phyloP scores from a whole-genome alignment of 2,888 invertebrate genomes.

The Drosophila emarginata region DNA sequence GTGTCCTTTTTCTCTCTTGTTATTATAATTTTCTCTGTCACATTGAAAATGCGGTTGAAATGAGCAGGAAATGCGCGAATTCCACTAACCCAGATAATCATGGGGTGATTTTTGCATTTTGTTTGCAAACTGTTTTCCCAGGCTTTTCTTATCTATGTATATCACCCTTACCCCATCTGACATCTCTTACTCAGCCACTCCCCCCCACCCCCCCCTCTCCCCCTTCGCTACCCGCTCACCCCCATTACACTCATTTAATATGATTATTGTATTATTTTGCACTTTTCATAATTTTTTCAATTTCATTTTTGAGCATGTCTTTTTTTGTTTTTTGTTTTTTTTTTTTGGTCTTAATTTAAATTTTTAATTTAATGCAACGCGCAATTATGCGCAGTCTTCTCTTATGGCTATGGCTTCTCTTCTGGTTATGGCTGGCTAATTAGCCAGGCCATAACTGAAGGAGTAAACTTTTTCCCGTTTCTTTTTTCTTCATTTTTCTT shows the following conservation, averaged over 20 bases:
- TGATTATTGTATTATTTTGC: slow-evolving; percentile 44
- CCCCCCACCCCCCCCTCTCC: too few species aligned
- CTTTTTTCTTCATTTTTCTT: background rate
- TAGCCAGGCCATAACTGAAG: slow-evolving; percentile 45
- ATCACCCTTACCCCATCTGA: background rate
- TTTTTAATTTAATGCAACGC: slow-evolving; percentile 64
- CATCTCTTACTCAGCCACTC: too few species aligned
- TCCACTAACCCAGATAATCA: slow-evolving; percentile 73
- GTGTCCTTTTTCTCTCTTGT: slow-evolving; percentile 43
- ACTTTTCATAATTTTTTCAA: slow-evolving; percentile 60
- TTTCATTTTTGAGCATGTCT: slow-evolving; percentile 35
- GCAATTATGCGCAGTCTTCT: slow-evolving; percentile 65
- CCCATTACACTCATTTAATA: slow-evolving; percentile 7
- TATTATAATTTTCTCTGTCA: slow-evolving; percentile 68
- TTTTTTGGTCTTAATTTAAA: slow-evolving; percentile 24
- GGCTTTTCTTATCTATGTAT: background rate
- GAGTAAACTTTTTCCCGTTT: background rate
- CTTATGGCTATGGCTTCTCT: background rate
- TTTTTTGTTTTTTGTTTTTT: slow-evolving; percentile 8
- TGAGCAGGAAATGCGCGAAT: slow-evolving; percentile 74
- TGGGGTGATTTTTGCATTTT: slow-evolving; percentile 63
- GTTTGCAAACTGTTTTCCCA: slow-evolving; percentile 4
- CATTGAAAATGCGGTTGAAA: slow-evolving; percentile 68
- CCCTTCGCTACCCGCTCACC: background rate
- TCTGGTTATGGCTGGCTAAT: slow-evolving; percentile 61